These are phyloP conservation scores for Lepus timidus DNA, from an alignment of 2,113 vertebrate species.

Conservation along the genomic window DNA sequence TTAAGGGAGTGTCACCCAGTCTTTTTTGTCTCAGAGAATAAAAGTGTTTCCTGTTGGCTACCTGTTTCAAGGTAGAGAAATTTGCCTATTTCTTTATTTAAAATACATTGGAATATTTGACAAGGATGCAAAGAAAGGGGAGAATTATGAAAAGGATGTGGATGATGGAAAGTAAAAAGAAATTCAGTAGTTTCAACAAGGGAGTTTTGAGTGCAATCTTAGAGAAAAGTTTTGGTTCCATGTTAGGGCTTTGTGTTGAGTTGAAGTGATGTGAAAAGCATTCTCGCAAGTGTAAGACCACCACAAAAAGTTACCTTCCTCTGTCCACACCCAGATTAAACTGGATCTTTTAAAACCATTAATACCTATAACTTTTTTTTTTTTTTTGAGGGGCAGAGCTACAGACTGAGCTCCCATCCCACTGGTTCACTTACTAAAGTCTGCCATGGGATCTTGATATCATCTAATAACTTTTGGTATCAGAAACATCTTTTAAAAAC, in stretches of 20 bases:
- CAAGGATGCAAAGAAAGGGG: conserved; percentile 14
- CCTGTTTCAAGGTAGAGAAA: conserved; percentile 13
- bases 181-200: conserved; percentile 16
- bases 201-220: not conserved
- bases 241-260: not conserved
- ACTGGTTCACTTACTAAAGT: not conserved
- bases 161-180: not conserved
- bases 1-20: not conserved
- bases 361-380: conserved; percentile 14
- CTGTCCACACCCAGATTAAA: not conserved
- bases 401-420: no score
- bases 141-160: conserved; percentile 12
- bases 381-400: not conserved
- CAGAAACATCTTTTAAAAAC: conserved; percentile 24
- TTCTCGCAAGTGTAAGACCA: not conserved
- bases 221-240: conserved; percentile 10
- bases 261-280: not conserved
- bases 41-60: not conserved
- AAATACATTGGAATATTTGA: conserved; percentile 7
- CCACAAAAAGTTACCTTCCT: not conserved
- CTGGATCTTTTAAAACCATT: not conserved
- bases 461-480: conserved; percentile 5
- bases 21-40: not conserved
- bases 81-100: conserved; percentile 44
- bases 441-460: not conserved